Evolutionary conservation across 2,888 invertebrate genomes (phyloP).

Genomic region (Unio pictorum): DNA sequence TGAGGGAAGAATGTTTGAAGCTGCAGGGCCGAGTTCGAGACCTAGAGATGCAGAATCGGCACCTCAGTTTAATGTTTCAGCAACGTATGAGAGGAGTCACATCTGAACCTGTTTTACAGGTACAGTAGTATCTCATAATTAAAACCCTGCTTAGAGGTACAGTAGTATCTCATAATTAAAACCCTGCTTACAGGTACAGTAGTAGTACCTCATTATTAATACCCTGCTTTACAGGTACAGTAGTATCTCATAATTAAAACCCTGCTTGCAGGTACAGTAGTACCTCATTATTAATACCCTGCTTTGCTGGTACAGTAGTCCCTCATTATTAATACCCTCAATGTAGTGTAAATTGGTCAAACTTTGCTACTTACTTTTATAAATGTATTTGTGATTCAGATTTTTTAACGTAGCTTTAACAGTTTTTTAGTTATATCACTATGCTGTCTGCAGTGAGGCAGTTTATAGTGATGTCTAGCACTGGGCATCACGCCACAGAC

Average conservation of each 20-base stretch:
- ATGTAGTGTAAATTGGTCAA: too few relatives aligned
- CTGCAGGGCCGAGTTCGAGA: slow-evolving; percentile 83
- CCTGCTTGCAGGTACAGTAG: background rate
- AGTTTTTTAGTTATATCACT: too few relatives aligned
- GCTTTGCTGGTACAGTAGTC: slow-evolving; percentile 27
- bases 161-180: background rate
- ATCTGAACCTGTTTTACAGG: slow-evolving; percentile 49
- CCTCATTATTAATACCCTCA: too few relatives aligned
- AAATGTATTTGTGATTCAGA: too few relatives aligned
- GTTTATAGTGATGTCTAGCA: too few relatives aligned
- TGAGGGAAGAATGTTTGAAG: slow-evolving; percentile 84
- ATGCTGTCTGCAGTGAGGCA: too few relatives aligned
- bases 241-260: too few relatives aligned
- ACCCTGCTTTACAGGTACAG: background rate
- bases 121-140: background rate
- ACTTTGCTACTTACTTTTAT: too few relatives aligned
- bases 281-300: slow-evolving; percentile 3
- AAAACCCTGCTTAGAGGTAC: too few relatives aligned
- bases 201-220: background rate
- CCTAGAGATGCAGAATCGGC: slow-evolving; percentile 82
- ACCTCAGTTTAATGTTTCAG: slow-evolving; percentile 76
- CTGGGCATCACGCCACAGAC: too few relatives aligned
- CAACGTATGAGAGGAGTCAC: slow-evolving; percentile 52
- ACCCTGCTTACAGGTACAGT: too few relatives aligned
- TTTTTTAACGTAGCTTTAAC: too few relatives aligned